Evolutionary conservation across 2,797 vertebrate genomes (phyloP), one percentile per base, ranked within the genome.

Genomic region (Lagodon rhomboides): DNA sequence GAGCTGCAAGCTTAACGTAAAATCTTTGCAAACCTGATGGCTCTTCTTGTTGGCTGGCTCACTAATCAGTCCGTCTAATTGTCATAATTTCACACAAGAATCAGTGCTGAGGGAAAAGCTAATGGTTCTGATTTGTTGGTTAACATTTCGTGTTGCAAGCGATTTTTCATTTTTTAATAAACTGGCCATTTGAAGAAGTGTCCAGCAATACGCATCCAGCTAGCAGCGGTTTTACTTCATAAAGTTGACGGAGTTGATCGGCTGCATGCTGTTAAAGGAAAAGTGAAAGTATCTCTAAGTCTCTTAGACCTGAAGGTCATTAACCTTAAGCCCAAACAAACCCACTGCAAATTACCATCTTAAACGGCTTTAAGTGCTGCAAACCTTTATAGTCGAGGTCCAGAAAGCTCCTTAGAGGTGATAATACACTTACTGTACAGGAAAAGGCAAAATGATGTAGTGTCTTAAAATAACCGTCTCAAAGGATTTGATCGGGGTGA

Each of bases 261-360:
- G 3, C 20, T 3, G 9, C 12, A 10, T 3, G 49, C 11, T n/a
- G 20, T 2, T 7, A 5, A 16, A 22, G 17, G 9, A 22, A 53
- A 54, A 30, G 15, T 34, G 20, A 30, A 62, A n/a, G 17, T 43
- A 6, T n/a, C 6, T 16, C 11, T 34, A 11, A 55, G 12, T 16
- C 7, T 55, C 49, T 17, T 4, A 41, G 22, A 69, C 41, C n/a
- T 69, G 27, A 20, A 18, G 18, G 25, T 60, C 34, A 70, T 51
- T 30, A 69, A 50, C 27, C 53, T 30, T 9, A 72, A 43, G 55
- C 41, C 49, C 43, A 41, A 56, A 56, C 67, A 61, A 67, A 72
- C 22, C 23, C 16, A 12, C 49, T 13, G 12, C n/a, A n/a, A 9
- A 44, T n/a, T 0, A n/a, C 41, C 65, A 53, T 38, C 43, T 81